Evolutionary conservation across 2,113 vertebrate genomes (phyloP).

Genomic region (Cariama cristata): DNA sequence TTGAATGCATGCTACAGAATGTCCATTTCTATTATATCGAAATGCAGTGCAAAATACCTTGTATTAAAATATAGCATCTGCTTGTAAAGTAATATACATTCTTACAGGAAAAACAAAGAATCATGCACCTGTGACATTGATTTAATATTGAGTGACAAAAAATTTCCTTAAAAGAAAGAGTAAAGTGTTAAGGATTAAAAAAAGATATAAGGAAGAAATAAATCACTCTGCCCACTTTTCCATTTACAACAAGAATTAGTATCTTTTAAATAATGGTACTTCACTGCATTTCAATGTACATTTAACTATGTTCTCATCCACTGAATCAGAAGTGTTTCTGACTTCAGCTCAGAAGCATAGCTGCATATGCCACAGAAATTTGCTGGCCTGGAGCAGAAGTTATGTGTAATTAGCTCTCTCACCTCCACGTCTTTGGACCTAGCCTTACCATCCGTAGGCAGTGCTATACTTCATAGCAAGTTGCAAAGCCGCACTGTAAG

Average conservation of each 20-base stretch:
- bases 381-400: not conserved
- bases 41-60: conserved; percentile 37
- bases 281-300: not conserved
- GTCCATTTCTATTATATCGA: conserved; percentile 31
- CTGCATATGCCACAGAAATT: not conserved
- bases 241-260: not conserved
- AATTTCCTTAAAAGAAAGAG: not conserved
- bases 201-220: not conserved
- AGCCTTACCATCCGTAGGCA: not conserved
- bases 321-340: not conserved
- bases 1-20: conserved; percentile 11
- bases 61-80: conserved; percentile 34
- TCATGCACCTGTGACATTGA: not conserved
- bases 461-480: not conserved
- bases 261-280: not conserved
- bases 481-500: not conserved
- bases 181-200: not conserved
- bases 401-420: not conserved
- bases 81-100: conserved; percentile 8
- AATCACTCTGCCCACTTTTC: not conserved
- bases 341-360: not conserved
- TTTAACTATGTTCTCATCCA: not conserved
- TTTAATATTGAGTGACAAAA: conserved; percentile 18
- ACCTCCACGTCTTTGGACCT: not conserved
- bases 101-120: not conserved